A percentile compares a stretch with the other conserved stretches of the same genome.
phyloP scores from a whole-genome alignment of 2,113 vertebrate species.

The Jacana jacana region DNA sequence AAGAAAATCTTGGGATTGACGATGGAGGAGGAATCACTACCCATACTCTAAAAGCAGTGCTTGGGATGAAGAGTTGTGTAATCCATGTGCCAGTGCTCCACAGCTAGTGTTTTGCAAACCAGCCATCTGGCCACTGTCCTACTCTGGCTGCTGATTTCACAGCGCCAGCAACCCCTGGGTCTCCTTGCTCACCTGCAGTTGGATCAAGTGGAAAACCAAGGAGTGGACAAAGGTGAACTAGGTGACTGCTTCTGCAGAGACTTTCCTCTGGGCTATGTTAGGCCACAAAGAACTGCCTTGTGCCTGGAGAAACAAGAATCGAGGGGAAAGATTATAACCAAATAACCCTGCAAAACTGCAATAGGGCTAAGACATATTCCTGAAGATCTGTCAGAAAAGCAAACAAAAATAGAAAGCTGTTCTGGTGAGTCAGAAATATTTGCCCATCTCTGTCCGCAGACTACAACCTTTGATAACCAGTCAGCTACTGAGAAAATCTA shows the following conservation, averaged over 20 bases:
- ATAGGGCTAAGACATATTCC: neutral
- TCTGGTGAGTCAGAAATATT: neutral
- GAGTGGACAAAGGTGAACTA: neutral
- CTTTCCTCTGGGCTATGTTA: neutral
- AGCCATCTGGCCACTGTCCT: neutral
- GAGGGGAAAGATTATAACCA: neutral
- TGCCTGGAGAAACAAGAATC: neutral
- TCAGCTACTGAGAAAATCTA: neutral
- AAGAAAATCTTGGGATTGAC: neutral
- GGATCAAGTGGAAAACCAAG: neutral
- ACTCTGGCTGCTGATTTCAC: neutral
- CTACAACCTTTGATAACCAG: neutral
- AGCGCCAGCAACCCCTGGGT: neutral
- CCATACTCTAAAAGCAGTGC: neutral
- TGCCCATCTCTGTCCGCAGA: neutral
- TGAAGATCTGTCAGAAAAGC: neutral
- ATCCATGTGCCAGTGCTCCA: neutral
- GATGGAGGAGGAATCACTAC: neutral
- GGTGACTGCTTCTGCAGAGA: neutral
- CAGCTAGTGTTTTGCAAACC: neutral
- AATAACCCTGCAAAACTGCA: neutral
- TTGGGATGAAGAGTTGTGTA: neutral
- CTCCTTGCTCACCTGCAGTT: neutral
- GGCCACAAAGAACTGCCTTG: neutral
- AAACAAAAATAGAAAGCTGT: neutral